Evolutionary conservation across 2,797 vertebrate genomes (phyloP).

Genomic region (Poeciliopsis turneri): DNA sequence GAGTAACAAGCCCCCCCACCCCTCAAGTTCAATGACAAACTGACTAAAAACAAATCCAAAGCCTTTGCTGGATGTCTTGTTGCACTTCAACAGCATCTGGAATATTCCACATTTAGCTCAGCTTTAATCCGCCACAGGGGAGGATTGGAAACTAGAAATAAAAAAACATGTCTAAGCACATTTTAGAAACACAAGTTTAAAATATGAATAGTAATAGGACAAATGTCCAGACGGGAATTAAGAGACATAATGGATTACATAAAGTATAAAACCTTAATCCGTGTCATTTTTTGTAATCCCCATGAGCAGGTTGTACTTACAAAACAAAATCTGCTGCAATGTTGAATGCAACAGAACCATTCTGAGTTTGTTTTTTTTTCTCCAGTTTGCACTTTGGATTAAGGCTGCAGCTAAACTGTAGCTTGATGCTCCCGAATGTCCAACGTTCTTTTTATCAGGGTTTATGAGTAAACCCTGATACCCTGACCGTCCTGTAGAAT

Average conservation of each 20-base stretch:
- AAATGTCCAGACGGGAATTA: slow-evolving; percentile 34
- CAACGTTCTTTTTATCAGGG: not conserved
- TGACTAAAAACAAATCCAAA: slow-evolving; percentile 16
- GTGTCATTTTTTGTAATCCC: slow-evolving; percentile 53
- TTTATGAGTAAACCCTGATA: no score
- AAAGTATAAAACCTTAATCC: slow-evolving; percentile 58
- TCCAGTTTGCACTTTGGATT: not conserved
- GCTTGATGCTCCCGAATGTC: not conserved
- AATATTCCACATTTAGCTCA: slow-evolving; percentile 47
- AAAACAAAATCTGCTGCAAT: slow-evolving; percentile 23
- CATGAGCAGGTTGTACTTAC: slow-evolving; percentile 31
- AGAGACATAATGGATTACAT: slow-evolving; percentile 57
- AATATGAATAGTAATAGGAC: slow-evolving; percentile 31
- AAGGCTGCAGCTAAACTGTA: not conserved
- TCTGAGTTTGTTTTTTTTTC: slow-evolving; percentile 18
- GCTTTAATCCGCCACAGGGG: slow-evolving; percentile 19
- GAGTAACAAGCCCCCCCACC: slow-evolving; percentile 52
- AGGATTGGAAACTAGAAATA: slow-evolving; percentile 5
- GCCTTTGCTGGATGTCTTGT: slow-evolving; percentile 36
- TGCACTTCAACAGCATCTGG: slow-evolving; percentile 41
- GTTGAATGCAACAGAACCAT: slow-evolving; percentile 18
- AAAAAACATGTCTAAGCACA: slow-evolving; percentile 12
- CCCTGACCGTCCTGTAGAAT: not conserved
- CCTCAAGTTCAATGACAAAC: slow-evolving; percentile 45
- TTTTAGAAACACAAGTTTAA: slow-evolving; percentile 13